Evolutionary conservation across 2,888 invertebrate genomes (phyloP).

Genomic region (Falcaria lacertinaria): DNA sequence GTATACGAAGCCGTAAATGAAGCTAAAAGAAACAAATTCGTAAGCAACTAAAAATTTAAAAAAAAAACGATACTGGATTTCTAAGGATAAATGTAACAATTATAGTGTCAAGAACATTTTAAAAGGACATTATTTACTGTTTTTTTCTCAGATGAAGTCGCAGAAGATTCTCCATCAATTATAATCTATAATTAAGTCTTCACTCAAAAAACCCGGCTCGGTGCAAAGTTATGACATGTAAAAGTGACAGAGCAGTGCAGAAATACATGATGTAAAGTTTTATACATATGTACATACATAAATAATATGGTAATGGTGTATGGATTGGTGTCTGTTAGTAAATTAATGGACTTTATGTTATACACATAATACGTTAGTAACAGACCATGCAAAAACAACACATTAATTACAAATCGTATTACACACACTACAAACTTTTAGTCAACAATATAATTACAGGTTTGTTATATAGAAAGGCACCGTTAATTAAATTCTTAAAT

Average conservation of each 20-base stretch:
- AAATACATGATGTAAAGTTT: neutral
- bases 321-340: neutral
- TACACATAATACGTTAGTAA: neutral
- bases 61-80: too few species aligned
- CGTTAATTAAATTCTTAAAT: too few species aligned
- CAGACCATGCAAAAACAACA: neutral
- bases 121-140: too few species aligned
- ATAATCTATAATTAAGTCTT: constrained; percentile 3
- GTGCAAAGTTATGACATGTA: constrained; percentile 1
- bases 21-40: too few species aligned
- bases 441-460: too few species aligned
- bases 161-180: too few species aligned
- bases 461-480: too few species aligned
- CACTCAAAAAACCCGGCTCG: neutral
- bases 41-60: too few species aligned
- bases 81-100: too few species aligned
- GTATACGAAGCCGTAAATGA: too few species aligned
- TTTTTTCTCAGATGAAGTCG: too few species aligned
- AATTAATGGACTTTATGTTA: neutral
- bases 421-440: neutral
- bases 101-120: too few species aligned
- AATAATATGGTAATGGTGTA: neutral
- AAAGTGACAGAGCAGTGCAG: neutral
- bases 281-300: neutral
- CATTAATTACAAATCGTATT: neutral